Conservation (phyloP, 2,888 invertebrate species). For the Druceiella hillmani region DNA sequence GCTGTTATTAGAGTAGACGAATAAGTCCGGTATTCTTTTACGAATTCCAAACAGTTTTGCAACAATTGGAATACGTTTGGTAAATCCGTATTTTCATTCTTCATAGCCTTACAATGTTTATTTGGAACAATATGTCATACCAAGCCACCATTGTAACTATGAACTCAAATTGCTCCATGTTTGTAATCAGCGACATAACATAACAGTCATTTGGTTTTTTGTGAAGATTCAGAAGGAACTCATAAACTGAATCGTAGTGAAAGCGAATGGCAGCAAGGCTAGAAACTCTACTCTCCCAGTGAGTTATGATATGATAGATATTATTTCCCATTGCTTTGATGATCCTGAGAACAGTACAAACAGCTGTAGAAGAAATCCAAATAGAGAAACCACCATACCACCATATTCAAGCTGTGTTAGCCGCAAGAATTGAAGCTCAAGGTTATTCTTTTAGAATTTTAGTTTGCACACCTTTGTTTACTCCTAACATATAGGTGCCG, state of each 20-base stretch:
- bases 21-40: no score
- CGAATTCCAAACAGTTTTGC: slow-evolving; percentile 1
- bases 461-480: slow-evolving; percentile 16
- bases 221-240: background rate
- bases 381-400: no score
- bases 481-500: slow-evolving; percentile 21
- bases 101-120: no score
- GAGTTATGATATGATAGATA: slow-evolving; percentile 6
- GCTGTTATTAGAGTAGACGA: no score
- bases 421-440: slow-evolving; percentile 17
- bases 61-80: background rate
- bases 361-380: no score
- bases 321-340: no score
- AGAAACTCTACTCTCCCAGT: slow-evolving; percentile 8
- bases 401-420: slow-evolving; percentile 12
- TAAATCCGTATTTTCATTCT: no score
- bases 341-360: no score
- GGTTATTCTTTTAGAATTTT: slow-evolving; percentile 19
- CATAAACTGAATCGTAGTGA: slow-evolving; percentile 3
- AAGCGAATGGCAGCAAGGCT: slow-evolving; percentile 7
- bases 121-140: no score
- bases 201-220: no score
- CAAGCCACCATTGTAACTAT: no score
- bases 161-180: no score
- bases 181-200: background rate